These are phyloP conservation scores for Tauraco erythrolophus DNA, from an alignment of 2,113 vertebrate genomes.

Conservation along the genomic window DNA sequence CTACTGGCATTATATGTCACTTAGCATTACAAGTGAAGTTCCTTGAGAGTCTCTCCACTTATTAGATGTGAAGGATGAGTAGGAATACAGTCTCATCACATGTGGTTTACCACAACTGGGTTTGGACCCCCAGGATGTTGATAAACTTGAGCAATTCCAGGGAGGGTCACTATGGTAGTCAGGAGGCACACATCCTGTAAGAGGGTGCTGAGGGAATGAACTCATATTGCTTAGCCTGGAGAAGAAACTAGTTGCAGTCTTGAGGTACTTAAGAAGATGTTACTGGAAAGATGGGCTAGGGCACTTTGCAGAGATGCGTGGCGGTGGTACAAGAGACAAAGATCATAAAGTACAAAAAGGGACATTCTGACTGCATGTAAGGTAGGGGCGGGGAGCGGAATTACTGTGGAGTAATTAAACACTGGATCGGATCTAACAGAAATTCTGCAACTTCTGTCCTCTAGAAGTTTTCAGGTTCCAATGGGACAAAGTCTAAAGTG, in stretches of 20 bases:
- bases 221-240: not conserved
- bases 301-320: not conserved
- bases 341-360: not conserved
- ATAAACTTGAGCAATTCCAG: not conserved
- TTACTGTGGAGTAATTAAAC: not conserved
- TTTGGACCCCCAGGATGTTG: not conserved
- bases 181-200: not conserved
- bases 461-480: not conserved
- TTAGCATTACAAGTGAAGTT: not conserved
- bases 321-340: not conserved
- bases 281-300: not conserved
- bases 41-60: not conserved
- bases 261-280: not conserved
- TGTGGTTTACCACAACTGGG: not conserved
- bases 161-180: not conserved
- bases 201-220: not conserved
- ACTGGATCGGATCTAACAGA: not conserved
- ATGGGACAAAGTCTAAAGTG: not conserved
- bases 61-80: not conserved
- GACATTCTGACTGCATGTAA: not conserved
- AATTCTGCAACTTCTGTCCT: not conserved
- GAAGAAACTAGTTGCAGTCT: not conserved
- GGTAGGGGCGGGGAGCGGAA: accelerated
- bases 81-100: not conserved
- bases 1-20: not conserved